A percentile compares a stretch with the other conserved stretches of the same genome.
phyloP scores from a whole-genome alignment of 2,113 vertebrate genomes.

The Amblyornis subalaris region DNA sequence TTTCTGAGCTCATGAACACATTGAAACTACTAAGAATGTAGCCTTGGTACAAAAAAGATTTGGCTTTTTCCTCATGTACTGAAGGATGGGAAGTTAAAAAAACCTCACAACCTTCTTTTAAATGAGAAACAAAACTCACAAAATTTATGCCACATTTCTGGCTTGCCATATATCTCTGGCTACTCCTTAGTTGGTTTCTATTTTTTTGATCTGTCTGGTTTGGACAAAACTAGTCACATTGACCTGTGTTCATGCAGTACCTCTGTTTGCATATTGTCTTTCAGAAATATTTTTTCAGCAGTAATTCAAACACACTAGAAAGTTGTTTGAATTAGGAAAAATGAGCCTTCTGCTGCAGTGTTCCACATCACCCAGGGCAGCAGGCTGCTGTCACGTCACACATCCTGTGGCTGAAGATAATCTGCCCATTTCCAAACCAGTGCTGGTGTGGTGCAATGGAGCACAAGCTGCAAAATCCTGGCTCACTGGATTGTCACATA shows the following conservation, averaged over 20 bases:
- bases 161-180: background rate
- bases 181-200: background rate
- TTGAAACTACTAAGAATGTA: background rate
- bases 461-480: background rate
- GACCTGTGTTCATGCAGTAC: background rate
- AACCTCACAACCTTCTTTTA: background rate
- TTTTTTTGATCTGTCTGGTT: background rate
- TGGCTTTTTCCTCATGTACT: background rate
- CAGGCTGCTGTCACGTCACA: background rate
- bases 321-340: background rate
- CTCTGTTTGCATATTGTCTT: background rate
- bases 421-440: fast-evolving
- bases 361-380: background rate
- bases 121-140: background rate
- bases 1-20: background rate
- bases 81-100: background rate
- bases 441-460: background rate
- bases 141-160: background rate
- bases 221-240: background rate
- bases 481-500: background rate
- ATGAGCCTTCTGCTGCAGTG: background rate
- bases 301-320: background rate
- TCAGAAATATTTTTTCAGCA: background rate
- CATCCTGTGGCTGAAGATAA: background rate
- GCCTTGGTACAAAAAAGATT: background rate